These are phyloP conservation scores for Drosophila setosimentum DNA, from an alignment of 2,888 invertebrate genomes.

Conservation along the genomic window DNA sequence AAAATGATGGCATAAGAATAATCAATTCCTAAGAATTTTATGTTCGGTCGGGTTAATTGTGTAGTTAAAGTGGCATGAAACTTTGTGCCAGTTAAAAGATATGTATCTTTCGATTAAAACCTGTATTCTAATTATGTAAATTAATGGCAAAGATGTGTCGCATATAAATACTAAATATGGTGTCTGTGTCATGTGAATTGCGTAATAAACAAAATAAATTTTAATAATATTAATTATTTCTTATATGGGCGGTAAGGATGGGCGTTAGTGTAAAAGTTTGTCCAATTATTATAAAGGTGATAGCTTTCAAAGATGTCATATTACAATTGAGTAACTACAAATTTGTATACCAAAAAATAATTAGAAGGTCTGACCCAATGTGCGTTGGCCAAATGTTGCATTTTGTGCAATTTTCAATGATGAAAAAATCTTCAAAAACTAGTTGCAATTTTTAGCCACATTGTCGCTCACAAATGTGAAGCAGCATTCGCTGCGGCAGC, in stretches of 20 bases:
- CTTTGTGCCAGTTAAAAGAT: background rate
- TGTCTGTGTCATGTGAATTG: background rate
- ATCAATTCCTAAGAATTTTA: background rate
- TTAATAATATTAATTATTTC: background rate
- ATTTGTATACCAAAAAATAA: background rate
- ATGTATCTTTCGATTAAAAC: background rate
- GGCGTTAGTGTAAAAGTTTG: background rate
- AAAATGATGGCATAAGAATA: background rate
- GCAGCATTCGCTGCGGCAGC: conserved; percentile 43
- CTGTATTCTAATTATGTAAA: background rate
- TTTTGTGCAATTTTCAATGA: conserved; percentile 46
- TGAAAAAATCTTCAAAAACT: conserved; percentile 38
- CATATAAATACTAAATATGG: background rate
- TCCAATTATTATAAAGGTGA: background rate
- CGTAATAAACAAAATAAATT: background rate
- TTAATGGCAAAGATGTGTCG: background rate
- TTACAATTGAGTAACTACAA: background rate
- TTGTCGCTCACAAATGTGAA: conserved; percentile 29
- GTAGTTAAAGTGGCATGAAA: background rate
- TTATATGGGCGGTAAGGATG: background rate
- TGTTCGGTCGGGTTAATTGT: background rate
- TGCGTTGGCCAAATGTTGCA: conserved; percentile 35
- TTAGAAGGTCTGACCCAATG: background rate
- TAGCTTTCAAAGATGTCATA: background rate
- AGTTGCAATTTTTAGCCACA: conserved; percentile 53